Evolutionary conservation across 2,888 invertebrate species (phyloP).

Genomic region (Omphaloscelis lunosa): DNA sequence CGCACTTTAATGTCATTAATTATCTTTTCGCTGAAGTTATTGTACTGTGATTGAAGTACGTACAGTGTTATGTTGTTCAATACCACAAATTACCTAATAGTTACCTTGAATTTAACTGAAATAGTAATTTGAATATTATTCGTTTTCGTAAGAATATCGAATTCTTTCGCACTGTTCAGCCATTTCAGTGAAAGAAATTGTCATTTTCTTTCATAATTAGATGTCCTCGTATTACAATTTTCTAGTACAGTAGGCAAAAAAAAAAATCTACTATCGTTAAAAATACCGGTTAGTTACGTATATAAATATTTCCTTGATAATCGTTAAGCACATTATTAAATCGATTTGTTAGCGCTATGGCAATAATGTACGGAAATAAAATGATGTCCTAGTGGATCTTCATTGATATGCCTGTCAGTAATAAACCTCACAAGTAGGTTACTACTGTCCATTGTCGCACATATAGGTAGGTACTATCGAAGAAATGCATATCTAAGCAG

Average conservation of each 20-base stretch:
- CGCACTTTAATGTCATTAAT: conserved; percentile 43
- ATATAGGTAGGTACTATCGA: too few species aligned
- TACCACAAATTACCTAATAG: conserved; percentile 1
- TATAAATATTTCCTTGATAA: conserved; percentile 11
- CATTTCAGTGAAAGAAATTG: not conserved
- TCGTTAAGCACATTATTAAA: conserved; percentile 18
- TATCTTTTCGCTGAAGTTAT: conserved; percentile 46
- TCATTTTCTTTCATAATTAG: not conserved
- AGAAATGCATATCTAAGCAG: too few species aligned
- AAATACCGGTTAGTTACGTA: conserved; percentile 14
- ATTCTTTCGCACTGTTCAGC: not conserved
- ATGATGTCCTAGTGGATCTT: conserved; percentile 3
- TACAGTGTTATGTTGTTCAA: conserved; percentile 15
- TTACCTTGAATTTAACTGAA: conserved; percentile 10
- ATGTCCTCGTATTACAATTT: not conserved
- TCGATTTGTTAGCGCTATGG: conserved; percentile 21
- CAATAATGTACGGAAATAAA: conserved; percentile 20
- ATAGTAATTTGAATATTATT: not conserved
- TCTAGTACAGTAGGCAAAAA: not conserved
- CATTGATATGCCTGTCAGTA: conserved; percentile 16
- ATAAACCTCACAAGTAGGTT: conserved; percentile 6
- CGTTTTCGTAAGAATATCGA: not conserved
- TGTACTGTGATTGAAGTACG: conserved; percentile 7
- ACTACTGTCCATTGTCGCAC: conserved; percentile 36
- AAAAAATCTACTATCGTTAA: conserved; percentile 5